A percentile compares a stretch with the other conserved stretches of the same genome.
These are phyloP conservation scores for Nomada flava DNA, from an alignment of 2,888 invertebrate species.

Conservation along the genomic window DNA sequence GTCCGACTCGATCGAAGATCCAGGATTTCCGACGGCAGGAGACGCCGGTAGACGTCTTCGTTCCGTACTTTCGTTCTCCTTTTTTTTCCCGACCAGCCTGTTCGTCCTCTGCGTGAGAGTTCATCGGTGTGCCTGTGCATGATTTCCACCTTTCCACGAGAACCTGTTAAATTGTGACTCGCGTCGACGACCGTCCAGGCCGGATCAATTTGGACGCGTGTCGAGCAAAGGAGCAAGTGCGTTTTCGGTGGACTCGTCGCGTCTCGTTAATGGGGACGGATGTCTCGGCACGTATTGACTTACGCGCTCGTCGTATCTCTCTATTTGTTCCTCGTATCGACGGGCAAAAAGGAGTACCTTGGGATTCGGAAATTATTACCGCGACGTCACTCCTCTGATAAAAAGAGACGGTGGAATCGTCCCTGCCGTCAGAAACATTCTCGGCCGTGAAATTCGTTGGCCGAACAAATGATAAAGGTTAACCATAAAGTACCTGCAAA, in stretches of 20 bases:
- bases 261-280: conserved; percentile 8
- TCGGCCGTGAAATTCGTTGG: conserved; percentile 2
- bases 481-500: conserved; percentile 14
- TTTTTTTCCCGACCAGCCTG: conserved; percentile 8
- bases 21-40: conserved; percentile 76
- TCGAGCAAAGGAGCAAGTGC: conserved; percentile 30
- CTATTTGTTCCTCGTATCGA: not conserved
- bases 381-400: no score
- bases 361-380: not conserved
- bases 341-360: not conserved
- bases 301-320: not conserved
- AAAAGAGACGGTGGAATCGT: no score
- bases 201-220: conserved; percentile 37
- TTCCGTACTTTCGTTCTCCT: conserved; percentile 49
- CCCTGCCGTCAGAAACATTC: not conserved
- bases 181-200: conserved; percentile 16
- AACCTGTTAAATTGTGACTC: conserved; percentile 50
- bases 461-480: conserved; percentile 39
- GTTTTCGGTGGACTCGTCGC: conserved; percentile 19
- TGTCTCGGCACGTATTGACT: not conserved
- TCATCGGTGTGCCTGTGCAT: conserved; percentile 51
- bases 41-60: conserved; percentile 64
- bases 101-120: conserved; percentile 16
- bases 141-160: conserved; percentile 43
- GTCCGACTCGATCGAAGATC: conserved; percentile 75